phyloP scores from a whole-genome alignment of 2,113 vertebrate species.

The Herpetotheres cachinnans region DNA sequence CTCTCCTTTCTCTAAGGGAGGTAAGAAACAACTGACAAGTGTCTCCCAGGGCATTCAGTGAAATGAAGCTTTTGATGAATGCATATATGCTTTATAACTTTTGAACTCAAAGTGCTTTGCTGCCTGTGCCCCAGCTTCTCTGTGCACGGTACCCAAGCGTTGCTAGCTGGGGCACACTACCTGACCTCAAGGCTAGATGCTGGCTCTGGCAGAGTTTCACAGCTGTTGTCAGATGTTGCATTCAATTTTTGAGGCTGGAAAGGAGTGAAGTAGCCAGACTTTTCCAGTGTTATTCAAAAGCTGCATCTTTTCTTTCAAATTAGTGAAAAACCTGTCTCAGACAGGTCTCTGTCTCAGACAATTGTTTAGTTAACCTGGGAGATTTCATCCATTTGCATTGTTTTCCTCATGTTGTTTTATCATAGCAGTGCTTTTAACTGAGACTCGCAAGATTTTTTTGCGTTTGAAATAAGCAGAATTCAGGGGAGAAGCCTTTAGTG shows the following conservation, averaged over 20 bases:
- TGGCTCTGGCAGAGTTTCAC: neutral
- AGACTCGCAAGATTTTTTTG: neutral
- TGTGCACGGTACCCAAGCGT: accelerated
- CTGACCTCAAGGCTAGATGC: neutral
- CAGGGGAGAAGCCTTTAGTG: neutral
- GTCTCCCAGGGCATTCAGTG: neutral
- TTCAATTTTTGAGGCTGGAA: neutral
- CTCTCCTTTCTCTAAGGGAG: neutral
- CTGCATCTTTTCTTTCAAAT: neutral
- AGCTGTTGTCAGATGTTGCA: neutral
- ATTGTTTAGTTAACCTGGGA: neutral
- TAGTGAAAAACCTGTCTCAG: neutral
- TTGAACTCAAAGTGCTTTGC: neutral
- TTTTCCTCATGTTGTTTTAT: neutral
- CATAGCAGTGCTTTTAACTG: neutral
- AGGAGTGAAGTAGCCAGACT: neutral
- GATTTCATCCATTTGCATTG: neutral
- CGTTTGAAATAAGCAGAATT: neutral
- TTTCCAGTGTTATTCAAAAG: neutral
- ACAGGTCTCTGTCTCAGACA: neutral
- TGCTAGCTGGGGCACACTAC: neutral
- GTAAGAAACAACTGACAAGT: neutral
- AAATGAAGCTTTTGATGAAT: neutral
- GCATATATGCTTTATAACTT: neutral
- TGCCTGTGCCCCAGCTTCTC: neutral